Evolutionary conservation across 2,797 vertebrate genomes (phyloP).

Genomic region (Micrastur ruficollis): DNA sequence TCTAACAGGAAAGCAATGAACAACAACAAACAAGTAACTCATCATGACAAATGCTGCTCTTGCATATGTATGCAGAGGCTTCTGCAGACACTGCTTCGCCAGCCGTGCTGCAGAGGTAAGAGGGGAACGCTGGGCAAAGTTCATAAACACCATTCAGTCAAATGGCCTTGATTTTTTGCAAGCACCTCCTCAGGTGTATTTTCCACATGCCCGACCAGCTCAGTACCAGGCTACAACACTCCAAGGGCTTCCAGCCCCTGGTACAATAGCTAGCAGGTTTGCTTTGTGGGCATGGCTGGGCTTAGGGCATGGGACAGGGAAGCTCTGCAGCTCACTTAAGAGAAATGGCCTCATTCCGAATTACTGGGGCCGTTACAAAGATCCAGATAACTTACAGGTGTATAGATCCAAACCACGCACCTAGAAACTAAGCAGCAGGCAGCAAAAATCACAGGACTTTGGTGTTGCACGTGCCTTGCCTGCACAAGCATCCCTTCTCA

Average conservation of each 20-base stretch:
- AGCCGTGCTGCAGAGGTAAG: neutral
- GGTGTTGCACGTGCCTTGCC: neutral
- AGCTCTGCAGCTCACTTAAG: neutral
- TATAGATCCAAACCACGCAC: neutral
- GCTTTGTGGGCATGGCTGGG: neutral
- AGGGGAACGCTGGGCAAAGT: neutral
- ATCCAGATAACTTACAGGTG: neutral
- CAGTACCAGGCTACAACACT: too few relatives aligned
- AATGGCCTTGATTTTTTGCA: neutral
- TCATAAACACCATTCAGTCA: neutral
- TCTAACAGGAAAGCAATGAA: neutral
- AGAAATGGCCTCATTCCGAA: neutral
- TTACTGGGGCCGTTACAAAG: neutral
- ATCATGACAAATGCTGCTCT: neutral
- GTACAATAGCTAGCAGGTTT: neutral
- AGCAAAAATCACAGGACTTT: neutral
- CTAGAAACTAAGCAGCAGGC: neutral
- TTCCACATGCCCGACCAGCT: neutral
- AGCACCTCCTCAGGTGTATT: neutral
- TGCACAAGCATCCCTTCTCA: neutral
- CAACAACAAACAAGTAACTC: neutral
- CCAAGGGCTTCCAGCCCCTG: neutral
- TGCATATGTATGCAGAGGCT: neutral
- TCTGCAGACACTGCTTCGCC: neutral
- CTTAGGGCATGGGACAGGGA: neutral